Conservation (phyloP, 2,888 invertebrate genomes). For the Cantharis lateralis region DNA sequence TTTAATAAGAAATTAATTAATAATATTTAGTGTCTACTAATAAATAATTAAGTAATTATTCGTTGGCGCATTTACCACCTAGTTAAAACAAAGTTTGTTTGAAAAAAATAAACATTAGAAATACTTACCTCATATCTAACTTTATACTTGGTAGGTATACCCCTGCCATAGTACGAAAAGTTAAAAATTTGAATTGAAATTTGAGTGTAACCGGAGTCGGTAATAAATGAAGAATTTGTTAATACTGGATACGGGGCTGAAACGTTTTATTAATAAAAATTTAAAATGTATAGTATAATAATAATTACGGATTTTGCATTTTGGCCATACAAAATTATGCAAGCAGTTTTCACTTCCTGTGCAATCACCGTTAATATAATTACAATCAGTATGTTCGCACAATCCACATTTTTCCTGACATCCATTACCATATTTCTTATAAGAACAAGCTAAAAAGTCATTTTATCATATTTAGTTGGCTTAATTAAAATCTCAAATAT, state of each 20-base stretch:
- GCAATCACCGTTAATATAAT: slow-evolving; percentile 8
- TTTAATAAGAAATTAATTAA: too few relatives aligned
- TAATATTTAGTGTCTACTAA: too few relatives aligned
- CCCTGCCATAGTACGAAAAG: slow-evolving; percentile 2
- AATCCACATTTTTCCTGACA: slow-evolving; percentile 18
- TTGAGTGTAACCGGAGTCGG: neutral
- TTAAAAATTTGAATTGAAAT: slow-evolving; percentile 12
- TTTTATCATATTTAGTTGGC: neutral
- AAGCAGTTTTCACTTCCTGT: neutral
- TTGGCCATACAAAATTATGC: neutral
- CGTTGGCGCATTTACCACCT: too few relatives aligned
- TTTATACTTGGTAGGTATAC: neutral
- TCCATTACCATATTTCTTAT: slow-evolving; percentile 6
- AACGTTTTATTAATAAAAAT: neutral
- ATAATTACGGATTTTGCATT: slow-evolving; percentile 14
- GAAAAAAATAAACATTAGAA: too few relatives aligned
- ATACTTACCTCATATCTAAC: neutral
- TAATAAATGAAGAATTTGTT: slow-evolving; percentile 9
- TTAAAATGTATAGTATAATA: neutral
- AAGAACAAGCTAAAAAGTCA: slow-evolving; percentile 12
- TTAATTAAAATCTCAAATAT: too few relatives aligned
- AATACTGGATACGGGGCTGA: slow-evolving; percentile 15
- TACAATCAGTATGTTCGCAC: slow-evolving; percentile 3
- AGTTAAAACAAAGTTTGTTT: too few relatives aligned
- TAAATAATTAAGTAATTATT: too few relatives aligned